A percentile compares a stretch with the other conserved stretches of the same genome.
phyloP scores from a whole-genome alignment of 2,113 vertebrate genomes.

The Nibea coibor region DNA sequence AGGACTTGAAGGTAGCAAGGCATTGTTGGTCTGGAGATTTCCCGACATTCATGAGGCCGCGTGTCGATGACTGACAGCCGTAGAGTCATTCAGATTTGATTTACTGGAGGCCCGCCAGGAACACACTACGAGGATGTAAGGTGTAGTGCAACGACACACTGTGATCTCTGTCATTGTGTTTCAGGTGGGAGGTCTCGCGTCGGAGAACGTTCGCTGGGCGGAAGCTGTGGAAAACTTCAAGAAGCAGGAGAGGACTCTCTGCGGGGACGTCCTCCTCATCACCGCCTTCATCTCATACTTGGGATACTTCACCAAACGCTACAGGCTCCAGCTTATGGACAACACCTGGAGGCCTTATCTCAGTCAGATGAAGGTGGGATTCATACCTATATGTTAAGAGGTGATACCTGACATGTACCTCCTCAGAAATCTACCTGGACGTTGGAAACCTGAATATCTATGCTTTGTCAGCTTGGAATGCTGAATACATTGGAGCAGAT shows the following conservation, averaged over 20 bases:
- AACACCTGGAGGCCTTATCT: conserved; percentile 90
- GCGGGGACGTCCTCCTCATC: conserved; percentile 91
- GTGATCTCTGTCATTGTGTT: neutral
- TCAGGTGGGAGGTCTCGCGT: conserved; percentile 92
- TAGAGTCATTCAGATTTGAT: conserved; percentile 37
- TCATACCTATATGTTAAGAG: neutral
- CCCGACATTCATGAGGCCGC: neutral
- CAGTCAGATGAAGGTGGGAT: conserved; percentile 85
- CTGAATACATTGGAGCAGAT: neutral
- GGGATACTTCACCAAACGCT: conserved; percentile 93
- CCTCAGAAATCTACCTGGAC: neutral
- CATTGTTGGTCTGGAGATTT: conserved; percentile 29
- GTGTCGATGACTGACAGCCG: neutral
- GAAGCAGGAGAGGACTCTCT: conserved; percentile 89
- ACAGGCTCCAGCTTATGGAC: conserved; percentile 91
- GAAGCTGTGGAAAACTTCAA: conserved; percentile 88
- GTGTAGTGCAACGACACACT: neutral
- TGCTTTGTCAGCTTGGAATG: neutral
- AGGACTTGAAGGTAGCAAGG: conserved; percentile 24
- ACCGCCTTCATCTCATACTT: conserved; percentile 95
- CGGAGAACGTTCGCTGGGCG: conserved; percentile 94
- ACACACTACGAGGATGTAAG: neutral
- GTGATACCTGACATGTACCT: neutral
- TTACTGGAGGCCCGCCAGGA: conserved; percentile 6
- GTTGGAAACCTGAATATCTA: neutral